Evolutionary conservation across 1,140 invertebrate genomes (phyloP).

Genomic region (Gonatopus flavifemur): DNA sequence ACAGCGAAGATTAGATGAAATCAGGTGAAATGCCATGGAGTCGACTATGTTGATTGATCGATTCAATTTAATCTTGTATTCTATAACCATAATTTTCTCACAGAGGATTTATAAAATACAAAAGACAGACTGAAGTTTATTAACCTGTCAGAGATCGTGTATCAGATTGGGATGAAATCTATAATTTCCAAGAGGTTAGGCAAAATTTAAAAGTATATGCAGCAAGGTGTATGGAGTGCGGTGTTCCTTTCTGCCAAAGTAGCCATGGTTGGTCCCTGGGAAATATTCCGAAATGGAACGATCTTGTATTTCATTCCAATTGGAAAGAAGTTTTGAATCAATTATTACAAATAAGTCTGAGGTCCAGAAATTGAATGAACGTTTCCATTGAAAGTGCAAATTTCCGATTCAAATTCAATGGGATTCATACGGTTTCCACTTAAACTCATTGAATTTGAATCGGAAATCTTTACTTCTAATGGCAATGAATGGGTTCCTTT

Average conservation of each 20-base stretch:
- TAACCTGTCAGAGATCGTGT: slow-evolving; percentile 78
- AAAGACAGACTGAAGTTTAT: slow-evolving; percentile 83
- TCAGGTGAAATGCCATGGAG: slow-evolving; percentile 67
- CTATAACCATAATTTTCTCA: slow-evolving; percentile 17
- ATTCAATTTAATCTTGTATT: background rate
- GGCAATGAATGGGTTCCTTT: no score
- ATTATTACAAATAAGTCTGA: slow-evolving; percentile 94
- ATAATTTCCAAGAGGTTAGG: slow-evolving; percentile 82
- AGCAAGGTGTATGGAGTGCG: slow-evolving; percentile 98
- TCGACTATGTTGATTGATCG: no score
- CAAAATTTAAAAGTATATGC: slow-evolving; percentile 90
- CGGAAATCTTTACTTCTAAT: no score
- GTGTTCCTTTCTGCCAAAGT: slow-evolving; percentile 98
- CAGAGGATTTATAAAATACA: slow-evolving; percentile 95
- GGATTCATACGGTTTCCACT: no score
- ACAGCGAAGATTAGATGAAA: slow-evolving; percentile 87
- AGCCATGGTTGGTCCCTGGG: slow-evolving; percentile 95
- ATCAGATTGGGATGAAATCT: slow-evolving; percentile 97
- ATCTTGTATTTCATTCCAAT: slow-evolving; percentile 90
- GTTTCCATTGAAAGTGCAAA: no score
- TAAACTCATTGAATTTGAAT: no score
- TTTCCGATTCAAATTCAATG: no score
- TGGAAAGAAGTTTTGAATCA: slow-evolving; percentile 97
- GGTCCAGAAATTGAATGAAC: no score
- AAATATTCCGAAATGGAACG: slow-evolving; percentile 99